A percentile compares a stretch with the other conserved stretches of the same genome.
These are phyloP conservation scores for Rhynchophorus ferrugineus DNA, from an alignment of 1,140 invertebrate species.

Conservation along the genomic window DNA sequence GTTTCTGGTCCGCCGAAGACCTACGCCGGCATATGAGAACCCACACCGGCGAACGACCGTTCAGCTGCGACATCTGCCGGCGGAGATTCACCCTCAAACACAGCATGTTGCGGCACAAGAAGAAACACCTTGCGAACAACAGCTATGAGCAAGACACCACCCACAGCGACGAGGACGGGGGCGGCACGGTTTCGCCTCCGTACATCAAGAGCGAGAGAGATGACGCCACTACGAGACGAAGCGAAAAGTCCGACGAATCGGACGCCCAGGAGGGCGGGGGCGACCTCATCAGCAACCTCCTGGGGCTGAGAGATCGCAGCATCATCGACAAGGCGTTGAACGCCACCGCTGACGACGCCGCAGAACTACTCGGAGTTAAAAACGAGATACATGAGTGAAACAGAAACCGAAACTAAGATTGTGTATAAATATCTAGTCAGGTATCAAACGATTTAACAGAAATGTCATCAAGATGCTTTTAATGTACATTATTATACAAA, in stretches of 20 bases:
- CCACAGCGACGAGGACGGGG: constrained; percentile 27
- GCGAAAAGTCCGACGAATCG: constrained; percentile 48
- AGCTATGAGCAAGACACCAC: constrained; percentile 42
- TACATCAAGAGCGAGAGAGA: constrained; percentile 1
- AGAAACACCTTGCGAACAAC: constrained; percentile 59
- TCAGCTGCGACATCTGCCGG: constrained; percentile 73
- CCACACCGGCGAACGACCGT: constrained; percentile 74
- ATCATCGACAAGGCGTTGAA: constrained; percentile 78
- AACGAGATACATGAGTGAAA: constrained; percentile 36
- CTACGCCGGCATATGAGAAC: constrained; percentile 85
- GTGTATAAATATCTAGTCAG: constrained; percentile 23
- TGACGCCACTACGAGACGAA: constrained; percentile 23
- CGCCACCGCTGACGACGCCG: constrained; percentile 77
- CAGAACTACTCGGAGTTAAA: constrained; percentile 76
- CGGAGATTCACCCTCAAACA: constrained; percentile 86
- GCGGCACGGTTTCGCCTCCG: constrained; percentile 7
- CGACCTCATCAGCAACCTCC: constrained; percentile 80
- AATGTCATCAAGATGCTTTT: constrained; percentile 3
- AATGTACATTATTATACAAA: constrained; percentile 13
- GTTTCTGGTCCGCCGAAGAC: constrained; percentile 91
- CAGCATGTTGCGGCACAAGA: constrained; percentile 84
- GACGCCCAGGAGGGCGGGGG: constrained; percentile 48
- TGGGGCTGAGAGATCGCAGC: constrained; percentile 79
- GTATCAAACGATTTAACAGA: constrained; percentile 31
- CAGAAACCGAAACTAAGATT: not conserved